Conservation (phyloP, 2,113 vertebrate genomes). For the Pitta sordida region DNA sequence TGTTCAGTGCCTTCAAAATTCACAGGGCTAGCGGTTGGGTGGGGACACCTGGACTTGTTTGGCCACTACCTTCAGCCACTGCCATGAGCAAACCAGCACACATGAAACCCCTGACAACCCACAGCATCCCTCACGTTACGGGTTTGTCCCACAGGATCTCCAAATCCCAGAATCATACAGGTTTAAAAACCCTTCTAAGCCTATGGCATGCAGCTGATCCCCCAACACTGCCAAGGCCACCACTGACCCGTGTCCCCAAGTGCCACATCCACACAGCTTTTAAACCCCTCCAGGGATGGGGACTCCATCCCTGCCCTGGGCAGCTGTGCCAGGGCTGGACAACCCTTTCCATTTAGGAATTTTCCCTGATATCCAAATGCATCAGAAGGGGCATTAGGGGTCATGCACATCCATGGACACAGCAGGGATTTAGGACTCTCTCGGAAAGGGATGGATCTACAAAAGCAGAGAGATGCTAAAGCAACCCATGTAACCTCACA, state of each 20-base stretch:
- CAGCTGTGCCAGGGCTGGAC: not conserved
- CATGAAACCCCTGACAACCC: not conserved
- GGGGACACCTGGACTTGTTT: not conserved
- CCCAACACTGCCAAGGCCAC: not conserved
- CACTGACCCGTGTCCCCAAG: not conserved
- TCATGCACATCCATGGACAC: rapidly evolving
- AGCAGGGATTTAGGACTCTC: not conserved
- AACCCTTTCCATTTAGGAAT: rapidly evolving
- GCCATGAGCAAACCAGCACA: rapidly evolving
- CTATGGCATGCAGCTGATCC: rapidly evolving
- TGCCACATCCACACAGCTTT: not conserved
- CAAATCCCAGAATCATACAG: not conserved
- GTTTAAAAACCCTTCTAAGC: not conserved
- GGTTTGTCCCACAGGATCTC: not conserved
- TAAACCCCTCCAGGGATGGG: not conserved
- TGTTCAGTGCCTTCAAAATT: not conserved
- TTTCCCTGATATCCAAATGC: not conserved
- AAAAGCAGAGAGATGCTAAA: not conserved
- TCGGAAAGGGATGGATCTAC: not conserved
- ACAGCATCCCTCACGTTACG: rapidly evolving
- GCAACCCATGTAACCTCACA: rapidly evolving
- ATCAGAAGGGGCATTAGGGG: too few relatives aligned
- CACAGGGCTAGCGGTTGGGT: rapidly evolving
- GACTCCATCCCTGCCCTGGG: not conserved
- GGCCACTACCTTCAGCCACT: not conserved